These are phyloP conservation scores for Pristionchus maxplancki DNA, from an alignment of 2,888 invertebrate genomes.

Conservation along the genomic window DNA sequence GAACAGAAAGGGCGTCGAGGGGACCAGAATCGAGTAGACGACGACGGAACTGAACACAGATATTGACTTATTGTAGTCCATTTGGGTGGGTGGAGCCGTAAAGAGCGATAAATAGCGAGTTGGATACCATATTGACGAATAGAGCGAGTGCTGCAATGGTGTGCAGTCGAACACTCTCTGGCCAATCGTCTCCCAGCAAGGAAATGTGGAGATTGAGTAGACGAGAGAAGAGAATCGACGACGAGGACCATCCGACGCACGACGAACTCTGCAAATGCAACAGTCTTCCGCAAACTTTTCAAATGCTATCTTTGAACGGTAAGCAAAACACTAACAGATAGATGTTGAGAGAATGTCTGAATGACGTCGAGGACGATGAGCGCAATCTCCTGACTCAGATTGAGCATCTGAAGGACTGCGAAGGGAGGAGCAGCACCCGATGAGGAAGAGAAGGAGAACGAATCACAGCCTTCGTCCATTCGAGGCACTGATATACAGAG, in stretches of 20 bases:
- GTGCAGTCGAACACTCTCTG: constrained; percentile 89
- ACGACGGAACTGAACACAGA: constrained; percentile 68
- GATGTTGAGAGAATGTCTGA: constrained; percentile 69
- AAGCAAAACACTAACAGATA: constrained; percentile 63
- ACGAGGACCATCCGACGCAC: constrained; percentile 79
- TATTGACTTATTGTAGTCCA: too few relatives aligned
- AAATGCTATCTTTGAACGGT: too few relatives aligned
- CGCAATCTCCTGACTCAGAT: constrained; percentile 91
- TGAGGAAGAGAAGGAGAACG: constrained; percentile 47
- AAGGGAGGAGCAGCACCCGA: constrained; percentile 57
- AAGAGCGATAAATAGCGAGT: neutral
- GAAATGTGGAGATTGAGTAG: constrained; percentile 90
- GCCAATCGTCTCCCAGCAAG: constrained; percentile 91
- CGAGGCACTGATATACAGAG: neutral
- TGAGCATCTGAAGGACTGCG: constrained; percentile 85
- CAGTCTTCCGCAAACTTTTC: too few relatives aligned
- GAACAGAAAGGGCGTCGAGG: constrained; percentile 69
- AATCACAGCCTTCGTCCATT: neutral
- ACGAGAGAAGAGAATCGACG: constrained; percentile 85
- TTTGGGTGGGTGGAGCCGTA: too few relatives aligned
- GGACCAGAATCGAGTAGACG: constrained; percentile 72
- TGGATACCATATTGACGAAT: constrained; percentile 87
- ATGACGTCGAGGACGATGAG: constrained; percentile 89
- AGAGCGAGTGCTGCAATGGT: constrained; percentile 92
- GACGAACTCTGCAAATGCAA: constrained; percentile 30